Evolutionary conservation across 2,797 vertebrate species (phyloP), one percentile per base, ranked within the genome.

Genomic region (Chaetophractus vellerosus): DNA sequence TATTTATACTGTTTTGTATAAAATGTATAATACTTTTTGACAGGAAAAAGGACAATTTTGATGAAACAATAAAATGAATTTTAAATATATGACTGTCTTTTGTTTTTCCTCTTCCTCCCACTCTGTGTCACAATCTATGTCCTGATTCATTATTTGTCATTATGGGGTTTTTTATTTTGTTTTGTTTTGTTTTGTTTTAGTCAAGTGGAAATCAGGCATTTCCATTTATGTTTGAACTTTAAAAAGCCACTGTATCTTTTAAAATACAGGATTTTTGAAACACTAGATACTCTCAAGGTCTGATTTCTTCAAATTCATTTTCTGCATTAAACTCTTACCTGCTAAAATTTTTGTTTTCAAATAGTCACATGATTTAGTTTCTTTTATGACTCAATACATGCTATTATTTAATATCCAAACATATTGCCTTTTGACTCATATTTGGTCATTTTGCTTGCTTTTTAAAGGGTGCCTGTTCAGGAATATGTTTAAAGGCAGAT

Each of bases 1-100:
- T 98, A 98, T 98, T 98, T 98, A 98, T 98, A 98, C 97, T 97
- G 96, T 98, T 98, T 98, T 98, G 96, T 98, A 98, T 92, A 85
- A 98, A 96, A 97, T 98, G 98, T 98, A 98, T 97, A 96, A 98
- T 98, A 96, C 94, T 97, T 98, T 99, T 98, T 98, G 97, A 98
- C 93, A 93, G 94, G 96, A 97, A 94, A 98, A 94, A 92, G 88
- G 92, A 94, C 88, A 26, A 33, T 98, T 98, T 98, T 98, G 93
- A 97, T 98, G 97, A 97, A 98, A 97, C 95, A 98, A 99, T 98
- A 98, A 98, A 99, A 96, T 98, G 85, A 57, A n/a, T 83, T 98
- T 98, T 98, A 98, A 98, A 98, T 92, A 91, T 97, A 87, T 71
- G 50, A 21, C 95, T 98, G 92, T 96, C 97, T 96, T 96, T 95